Evolutionary conservation across 2,797 vertebrate species (phyloP).

Genomic region (Gallinago nigripennis): DNA sequence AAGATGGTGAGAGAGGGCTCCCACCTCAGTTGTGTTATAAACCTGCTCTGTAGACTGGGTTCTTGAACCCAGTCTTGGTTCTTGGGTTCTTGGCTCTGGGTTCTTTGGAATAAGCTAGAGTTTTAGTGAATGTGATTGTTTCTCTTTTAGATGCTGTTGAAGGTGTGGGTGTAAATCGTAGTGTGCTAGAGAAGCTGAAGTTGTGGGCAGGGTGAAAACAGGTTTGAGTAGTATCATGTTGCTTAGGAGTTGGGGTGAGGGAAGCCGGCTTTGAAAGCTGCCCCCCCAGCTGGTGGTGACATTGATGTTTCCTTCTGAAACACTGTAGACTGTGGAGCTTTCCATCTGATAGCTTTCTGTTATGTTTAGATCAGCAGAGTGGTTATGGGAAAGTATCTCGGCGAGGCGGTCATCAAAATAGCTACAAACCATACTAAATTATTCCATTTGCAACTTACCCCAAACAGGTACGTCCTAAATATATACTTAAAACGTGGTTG

Average conservation of each 20-base stretch:
- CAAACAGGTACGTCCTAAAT: conserved; percentile 88
- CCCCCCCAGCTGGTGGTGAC: background rate
- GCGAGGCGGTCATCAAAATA: conserved; percentile 97
- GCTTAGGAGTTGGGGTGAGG: background rate
- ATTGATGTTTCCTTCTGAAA: background rate
- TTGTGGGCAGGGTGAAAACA: background rate
- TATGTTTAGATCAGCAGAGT: conserved; percentile 90
- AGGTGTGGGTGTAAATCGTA: background rate
- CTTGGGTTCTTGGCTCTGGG: no score
- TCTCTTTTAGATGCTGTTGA: background rate
- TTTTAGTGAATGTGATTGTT: background rate
- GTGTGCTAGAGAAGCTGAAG: background rate
- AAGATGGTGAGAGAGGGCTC: background rate
- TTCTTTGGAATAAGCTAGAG: background rate
- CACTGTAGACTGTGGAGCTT: background rate
- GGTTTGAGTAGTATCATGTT: background rate
- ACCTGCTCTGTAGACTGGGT: background rate
- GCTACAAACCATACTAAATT: conserved; percentile 99
- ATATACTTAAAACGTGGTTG: conserved; percentile 23
- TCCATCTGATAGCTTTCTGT: conserved; percentile 68
- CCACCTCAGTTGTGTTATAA: background rate
- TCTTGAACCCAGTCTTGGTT: background rate
- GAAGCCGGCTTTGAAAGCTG: background rate
- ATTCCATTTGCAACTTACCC: conserved; percentile 82
- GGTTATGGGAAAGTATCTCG: conserved; percentile 98